These are phyloP conservation scores for Protonibea diacanthus DNA, from an alignment of 2,797 vertebrate species.

Conservation along the genomic window DNA sequence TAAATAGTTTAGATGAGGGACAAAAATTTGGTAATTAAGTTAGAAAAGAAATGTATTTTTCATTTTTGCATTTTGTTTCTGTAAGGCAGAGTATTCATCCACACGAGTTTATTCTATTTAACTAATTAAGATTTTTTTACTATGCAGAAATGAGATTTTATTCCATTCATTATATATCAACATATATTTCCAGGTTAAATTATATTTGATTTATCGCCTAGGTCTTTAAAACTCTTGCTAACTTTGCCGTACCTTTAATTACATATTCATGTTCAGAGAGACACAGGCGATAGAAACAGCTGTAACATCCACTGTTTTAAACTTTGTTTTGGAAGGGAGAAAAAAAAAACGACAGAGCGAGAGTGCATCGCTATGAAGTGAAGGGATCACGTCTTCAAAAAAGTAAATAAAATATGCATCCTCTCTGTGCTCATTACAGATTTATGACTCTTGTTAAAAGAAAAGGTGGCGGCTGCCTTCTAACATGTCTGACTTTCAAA, in stretches of 20 bases:
- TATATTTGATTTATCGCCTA: slow-evolving; percentile 47
- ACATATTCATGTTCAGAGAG: slow-evolving; percentile 74
- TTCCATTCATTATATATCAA: slow-evolving; percentile 3
- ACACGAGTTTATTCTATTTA: neutral
- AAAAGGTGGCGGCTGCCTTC: slow-evolving; percentile 83
- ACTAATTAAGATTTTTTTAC: slow-evolving; percentile 4
- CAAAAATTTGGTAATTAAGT: neutral
- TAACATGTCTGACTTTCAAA: slow-evolving; percentile 82
- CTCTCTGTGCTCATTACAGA: slow-evolving; percentile 86
- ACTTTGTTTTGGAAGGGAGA: slow-evolving; percentile 74
- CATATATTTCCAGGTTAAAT: slow-evolving; percentile 21
- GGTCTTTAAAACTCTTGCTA: slow-evolving; percentile 52
- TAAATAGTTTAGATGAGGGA: neutral
- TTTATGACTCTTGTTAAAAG: slow-evolving; percentile 87
- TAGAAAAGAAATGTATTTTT: neutral
- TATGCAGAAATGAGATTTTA: neutral
- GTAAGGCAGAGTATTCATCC: neutral
- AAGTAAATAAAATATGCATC: slow-evolving; percentile 86
- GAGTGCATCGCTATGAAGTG: slow-evolving; percentile 79
- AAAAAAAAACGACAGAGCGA: slow-evolving; percentile 60
- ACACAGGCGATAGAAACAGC: slow-evolving; percentile 66
- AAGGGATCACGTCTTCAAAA: slow-evolving; percentile 82
- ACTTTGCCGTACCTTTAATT: slow-evolving; percentile 74
- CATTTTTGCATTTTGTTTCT: slow-evolving; percentile 2
- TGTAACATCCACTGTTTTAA: slow-evolving; percentile 77